Evolutionary conservation across 2,888 invertebrate species (phyloP), one percentile per base, ranked within the genome.

Genomic region (Amphimallon solstitiale): DNA sequence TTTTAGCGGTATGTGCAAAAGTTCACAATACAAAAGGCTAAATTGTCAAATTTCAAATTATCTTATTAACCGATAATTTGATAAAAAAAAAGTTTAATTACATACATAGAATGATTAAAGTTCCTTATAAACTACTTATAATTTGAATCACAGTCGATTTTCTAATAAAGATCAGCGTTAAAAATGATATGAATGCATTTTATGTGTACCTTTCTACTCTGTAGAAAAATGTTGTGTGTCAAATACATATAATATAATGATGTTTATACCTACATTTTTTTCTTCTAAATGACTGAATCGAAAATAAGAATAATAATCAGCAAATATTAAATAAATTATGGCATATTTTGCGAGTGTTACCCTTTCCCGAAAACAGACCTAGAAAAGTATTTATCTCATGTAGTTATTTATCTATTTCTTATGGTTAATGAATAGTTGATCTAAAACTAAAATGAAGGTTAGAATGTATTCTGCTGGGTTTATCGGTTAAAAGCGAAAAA

Each of bases 91-190:
- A 23, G 5, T 4, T 4, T 23, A 23, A 2, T 29, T 29, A 29
- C 29, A 29, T 23, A 29, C n/a, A n/a, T n/a, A 5, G 29, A 29
- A 29, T 29, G 15, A 51, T 35, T 59, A 59, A 59, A 59, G 29
- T 29, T 15, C 34, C 23, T 17, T 37, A n/a, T 54, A 37, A 54
- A 12, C 19, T 59, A 59, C 14, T 9, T 29, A 29, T 23, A 59
- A 59, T 29, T 43, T 40, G 56, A 59, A 59, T 59, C 56, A 59
- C 56, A 59, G 56, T 59, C 56, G 43, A 43, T 43, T 59, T 59
- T 59, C 56, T 59, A 59, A 43, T 34, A 14, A 59, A 59, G 23
- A 37, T 38, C 21, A 59, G 29, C 43, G 23, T 23, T 23, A 59
- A 59, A 45, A 15, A 45, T 54, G 54, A 54, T 34, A 59, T 59